Evolutionary conservation across 2,888 invertebrate species (phyloP), one percentile per base, ranked within the genome.

Genomic region (Epinotia bilunana): DNA sequence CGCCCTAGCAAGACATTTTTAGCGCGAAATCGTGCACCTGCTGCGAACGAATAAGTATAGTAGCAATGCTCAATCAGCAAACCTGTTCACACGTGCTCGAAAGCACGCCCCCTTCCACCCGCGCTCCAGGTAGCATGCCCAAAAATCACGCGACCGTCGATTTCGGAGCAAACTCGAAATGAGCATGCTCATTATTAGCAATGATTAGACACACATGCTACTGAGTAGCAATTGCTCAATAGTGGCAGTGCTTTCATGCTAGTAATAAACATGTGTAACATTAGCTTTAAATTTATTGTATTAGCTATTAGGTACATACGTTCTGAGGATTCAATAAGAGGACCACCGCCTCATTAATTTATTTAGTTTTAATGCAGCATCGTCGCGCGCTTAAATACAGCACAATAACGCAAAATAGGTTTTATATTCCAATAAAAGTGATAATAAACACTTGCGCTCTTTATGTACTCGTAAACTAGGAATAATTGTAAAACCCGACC

Each of bases 81-180:
- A 68, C 67, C 68, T 72, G 73, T 74, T 77, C 64, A 71, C 62
- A 77, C 69, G 43, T 20, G 72, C 77, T 77, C 23, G 13, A 20
- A 69, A 77, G 72, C 75, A 57, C 75, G 64, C 69, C 77, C 74
- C 73, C 77, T 76, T 74, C 77, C 70, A 78, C 78, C 76, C 78
- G 80, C 77, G 74, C 78, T 46, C n/a, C 78, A 77, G 77, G 78
- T 75, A 77, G 79, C 79, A 77, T 79, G 80, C 78, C 18, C 70
- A 72, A 77, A 78, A 79, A 80, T 78, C 78, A 57, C 20, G 73
- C 73, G 76, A 28, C 69, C 3, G 70, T 78, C 33, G 78, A 80
- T 77, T 77, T 77, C 73, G 74, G 60, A 79, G 78, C 77, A 78
- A 62, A 68, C 78, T 79, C 23, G 23, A 73, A 78, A 75, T 75